These are phyloP conservation scores for Epinephelus malabaricus DNA, from an alignment of 2,797 vertebrate species.

Conservation along the genomic window DNA sequence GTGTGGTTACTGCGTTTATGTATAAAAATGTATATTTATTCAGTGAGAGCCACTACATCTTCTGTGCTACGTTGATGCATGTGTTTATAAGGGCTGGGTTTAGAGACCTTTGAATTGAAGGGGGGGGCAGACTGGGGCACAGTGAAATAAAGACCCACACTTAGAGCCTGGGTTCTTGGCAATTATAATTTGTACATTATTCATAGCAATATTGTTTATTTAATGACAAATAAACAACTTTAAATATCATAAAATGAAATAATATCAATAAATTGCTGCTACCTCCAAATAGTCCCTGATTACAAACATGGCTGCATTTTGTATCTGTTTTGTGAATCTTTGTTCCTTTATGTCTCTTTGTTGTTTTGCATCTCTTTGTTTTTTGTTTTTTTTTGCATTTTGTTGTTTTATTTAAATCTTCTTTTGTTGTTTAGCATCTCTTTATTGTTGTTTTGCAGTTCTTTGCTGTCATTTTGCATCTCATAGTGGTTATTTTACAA, in stretches of 20 bases:
- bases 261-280: neutral
- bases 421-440: neutral
- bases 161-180: neutral
- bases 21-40: constrained; percentile 59
- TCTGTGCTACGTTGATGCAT: constrained; percentile 21
- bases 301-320: neutral
- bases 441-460: neutral
- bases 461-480: neutral
- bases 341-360: neutral
- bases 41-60: constrained; percentile 1
- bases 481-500: too few species aligned
- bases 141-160: neutral
- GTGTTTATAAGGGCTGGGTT: neutral
- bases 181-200: neutral
- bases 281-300: too few species aligned
- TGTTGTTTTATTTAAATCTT: neutral
- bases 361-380: neutral
- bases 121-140: neutral
- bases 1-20: constrained; percentile 26
- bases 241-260: neutral
- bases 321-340: neutral
- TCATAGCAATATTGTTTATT: constrained; percentile 1
- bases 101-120: neutral
- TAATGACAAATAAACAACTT: neutral
- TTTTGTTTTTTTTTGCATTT: neutral